These are phyloP conservation scores for Prunella fulvescens DNA, from an alignment of 2,113 vertebrate genomes.

Conservation along the genomic window DNA sequence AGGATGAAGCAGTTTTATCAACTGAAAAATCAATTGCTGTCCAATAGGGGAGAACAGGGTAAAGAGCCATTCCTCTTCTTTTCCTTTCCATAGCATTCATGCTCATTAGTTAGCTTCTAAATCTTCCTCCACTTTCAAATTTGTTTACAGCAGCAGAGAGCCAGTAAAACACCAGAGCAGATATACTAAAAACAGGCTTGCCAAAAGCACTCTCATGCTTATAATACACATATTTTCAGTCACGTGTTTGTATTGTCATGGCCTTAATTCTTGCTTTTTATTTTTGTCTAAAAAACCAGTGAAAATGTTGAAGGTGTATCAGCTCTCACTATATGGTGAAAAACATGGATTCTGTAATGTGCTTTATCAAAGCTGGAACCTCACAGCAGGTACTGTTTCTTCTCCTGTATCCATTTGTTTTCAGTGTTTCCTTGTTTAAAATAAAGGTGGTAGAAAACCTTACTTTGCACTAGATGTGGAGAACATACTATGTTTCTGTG, in stretches of 20 bases:
- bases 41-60: not conserved
- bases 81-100: not conserved
- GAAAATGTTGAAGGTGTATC: not conserved
- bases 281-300: not conserved
- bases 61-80: not conserved
- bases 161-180: not conserved
- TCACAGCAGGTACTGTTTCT: not conserved
- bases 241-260: not conserved
- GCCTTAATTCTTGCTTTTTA: not conserved
- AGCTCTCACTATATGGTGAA: not conserved
- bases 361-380: not conserved
- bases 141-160: constrained; percentile 9
- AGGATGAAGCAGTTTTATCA: not conserved
- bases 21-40: not conserved
- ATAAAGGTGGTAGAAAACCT: not conserved
- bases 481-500: not conserved
- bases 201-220: not conserved
- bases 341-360: not conserved
- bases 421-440: not conserved
- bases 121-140: not conserved
- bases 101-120: not conserved
- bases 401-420: not conserved
- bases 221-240: not conserved
- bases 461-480: not conserved
- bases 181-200: not conserved